Conservation (phyloP, 2,797 vertebrate genomes). For the Taeniopygia guttata region DNA sequence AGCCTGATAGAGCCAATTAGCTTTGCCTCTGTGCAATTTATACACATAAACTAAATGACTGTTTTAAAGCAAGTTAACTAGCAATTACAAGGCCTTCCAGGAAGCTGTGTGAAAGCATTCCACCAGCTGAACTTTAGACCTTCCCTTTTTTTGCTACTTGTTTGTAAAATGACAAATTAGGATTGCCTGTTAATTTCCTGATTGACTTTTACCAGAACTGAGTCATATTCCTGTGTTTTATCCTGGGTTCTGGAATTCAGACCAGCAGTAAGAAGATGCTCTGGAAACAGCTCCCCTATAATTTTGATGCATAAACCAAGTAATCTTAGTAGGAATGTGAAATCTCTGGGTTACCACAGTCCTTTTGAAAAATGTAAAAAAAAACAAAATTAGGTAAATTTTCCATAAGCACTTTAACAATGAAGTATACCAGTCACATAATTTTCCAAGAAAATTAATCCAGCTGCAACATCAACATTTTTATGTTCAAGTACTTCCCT, state of each 20-base stretch:
- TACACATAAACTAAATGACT: slow-evolving; percentile 43
- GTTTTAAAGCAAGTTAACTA: slow-evolving; percentile 42
- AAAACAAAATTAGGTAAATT: neutral
- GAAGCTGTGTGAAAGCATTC: slow-evolving; percentile 45
- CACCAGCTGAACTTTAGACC: slow-evolving; percentile 48
- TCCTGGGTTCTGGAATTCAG: neutral
- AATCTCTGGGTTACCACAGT: neutral
- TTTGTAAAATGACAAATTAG: slow-evolving; percentile 37
- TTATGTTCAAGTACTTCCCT: neutral
- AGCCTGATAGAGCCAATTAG: slow-evolving; percentile 15
- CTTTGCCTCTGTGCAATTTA: slow-evolving; percentile 24
- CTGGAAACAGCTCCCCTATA: neutral
- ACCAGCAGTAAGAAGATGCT: slow-evolving; percentile 30
- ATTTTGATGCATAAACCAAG: neutral
- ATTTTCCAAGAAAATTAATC: neutral
- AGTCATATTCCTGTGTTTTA: neutral
- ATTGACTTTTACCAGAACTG: slow-evolving; percentile 40
- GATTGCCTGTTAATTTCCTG: neutral
- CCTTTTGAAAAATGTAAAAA: neutral
- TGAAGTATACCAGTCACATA: neutral
- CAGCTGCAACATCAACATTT: neutral
- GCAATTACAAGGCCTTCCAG: slow-evolving; percentile 50
- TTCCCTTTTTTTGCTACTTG: slow-evolving; percentile 24
- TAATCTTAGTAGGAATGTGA: neutral
- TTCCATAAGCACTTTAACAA: neutral